Percentiles rank a stretch among this genome's conserved stretches.
Evolutionary conservation across 2,888 invertebrate genomes (phyloP).

Genomic region (Psylliodes chrysocephalus): DNA sequence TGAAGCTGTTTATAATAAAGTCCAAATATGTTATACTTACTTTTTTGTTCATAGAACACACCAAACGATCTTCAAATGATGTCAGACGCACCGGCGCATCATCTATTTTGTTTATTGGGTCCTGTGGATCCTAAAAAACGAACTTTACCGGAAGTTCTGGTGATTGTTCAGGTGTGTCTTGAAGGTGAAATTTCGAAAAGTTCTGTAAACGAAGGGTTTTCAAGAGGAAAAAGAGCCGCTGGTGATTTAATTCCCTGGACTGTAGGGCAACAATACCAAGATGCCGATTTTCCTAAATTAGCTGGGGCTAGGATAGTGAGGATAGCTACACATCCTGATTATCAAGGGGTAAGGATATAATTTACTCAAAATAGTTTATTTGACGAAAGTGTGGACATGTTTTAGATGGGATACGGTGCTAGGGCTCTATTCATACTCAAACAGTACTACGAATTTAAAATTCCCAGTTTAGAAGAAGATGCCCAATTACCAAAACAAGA

Average conservation of each 20-base stretch:
- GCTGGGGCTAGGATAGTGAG: constrained; percentile 92
- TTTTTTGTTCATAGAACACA: constrained; percentile 85
- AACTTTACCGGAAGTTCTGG: constrained; percentile 90
- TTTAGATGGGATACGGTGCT: constrained; percentile 95
- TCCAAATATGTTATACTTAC: too few relatives aligned
- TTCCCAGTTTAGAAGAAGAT: constrained; percentile 75
- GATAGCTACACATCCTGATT: constrained; percentile 98
- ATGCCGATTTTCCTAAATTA: constrained; percentile 90
- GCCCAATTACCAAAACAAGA: constrained; percentile 55
- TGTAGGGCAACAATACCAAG: constrained; percentile 94
- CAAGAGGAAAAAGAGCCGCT: constrained; percentile 88
- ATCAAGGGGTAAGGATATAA: constrained; percentile 77
- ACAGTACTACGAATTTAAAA: constrained; percentile 88
- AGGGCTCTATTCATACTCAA: constrained; percentile 85
- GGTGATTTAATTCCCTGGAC: constrained; percentile 99
- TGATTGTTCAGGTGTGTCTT: constrained; percentile 83
- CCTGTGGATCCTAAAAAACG: constrained; percentile 81
- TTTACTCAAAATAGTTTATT: too few relatives aligned
- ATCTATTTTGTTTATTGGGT: constrained; percentile 92
- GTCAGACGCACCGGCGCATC: constrained; percentile 98
- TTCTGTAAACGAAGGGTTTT: constrained; percentile 81
- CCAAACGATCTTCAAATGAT: constrained; percentile 99
- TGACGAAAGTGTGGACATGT: neutral
- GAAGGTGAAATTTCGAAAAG: constrained; percentile 79
- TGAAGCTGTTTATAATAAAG: too few relatives aligned